Evolutionary conservation across 2,888 invertebrate species (phyloP).

Genomic region (Acanthopleura granulata): DNA sequence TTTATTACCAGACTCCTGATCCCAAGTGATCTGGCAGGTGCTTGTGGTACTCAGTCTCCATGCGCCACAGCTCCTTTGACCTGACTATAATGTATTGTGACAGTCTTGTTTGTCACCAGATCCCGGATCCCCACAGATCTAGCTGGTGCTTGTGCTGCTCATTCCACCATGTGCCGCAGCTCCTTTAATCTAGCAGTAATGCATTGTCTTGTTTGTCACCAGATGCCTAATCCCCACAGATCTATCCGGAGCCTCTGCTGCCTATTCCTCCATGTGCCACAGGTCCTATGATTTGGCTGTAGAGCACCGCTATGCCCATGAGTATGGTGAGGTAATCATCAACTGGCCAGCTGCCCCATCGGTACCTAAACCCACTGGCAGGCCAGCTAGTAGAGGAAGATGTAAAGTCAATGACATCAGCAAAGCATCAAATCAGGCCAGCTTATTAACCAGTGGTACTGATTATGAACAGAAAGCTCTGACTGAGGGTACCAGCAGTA

Average conservation of each 20-base stretch:
- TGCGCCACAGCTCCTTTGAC: too few relatives aligned
- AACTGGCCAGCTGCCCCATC: conserved; percentile 44
- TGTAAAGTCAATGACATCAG: background rate
- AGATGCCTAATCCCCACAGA: background rate
- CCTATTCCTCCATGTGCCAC: conserved; percentile 52
- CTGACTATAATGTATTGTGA: too few relatives aligned
- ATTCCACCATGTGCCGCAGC: too few relatives aligned
- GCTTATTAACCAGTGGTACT: background rate
- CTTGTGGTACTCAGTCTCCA: too few relatives aligned
- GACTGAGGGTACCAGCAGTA: background rate
- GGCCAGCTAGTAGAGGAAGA: background rate
- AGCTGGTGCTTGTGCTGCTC: too few relatives aligned
- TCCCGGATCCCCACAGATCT: too few relatives aligned
- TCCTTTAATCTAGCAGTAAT: too few relatives aligned
- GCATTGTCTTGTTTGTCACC: too few relatives aligned
- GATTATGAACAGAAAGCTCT: background rate
- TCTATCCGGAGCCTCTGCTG: conserved; percentile 30
- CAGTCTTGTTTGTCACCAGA: too few relatives aligned
- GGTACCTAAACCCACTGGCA: conserved; percentile 37
- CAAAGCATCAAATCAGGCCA: background rate
- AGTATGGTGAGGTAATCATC: conserved; percentile 57
- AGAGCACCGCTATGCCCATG: conserved; percentile 61
- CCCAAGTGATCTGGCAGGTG: too few relatives aligned
- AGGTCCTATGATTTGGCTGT: conserved; percentile 51
- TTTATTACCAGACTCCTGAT: too few relatives aligned